A percentile compares a stretch with the other conserved stretches of the same genome.
Conservation (phyloP, 2,113 vertebrate species). For the Siniperca chuatsi region DNA sequence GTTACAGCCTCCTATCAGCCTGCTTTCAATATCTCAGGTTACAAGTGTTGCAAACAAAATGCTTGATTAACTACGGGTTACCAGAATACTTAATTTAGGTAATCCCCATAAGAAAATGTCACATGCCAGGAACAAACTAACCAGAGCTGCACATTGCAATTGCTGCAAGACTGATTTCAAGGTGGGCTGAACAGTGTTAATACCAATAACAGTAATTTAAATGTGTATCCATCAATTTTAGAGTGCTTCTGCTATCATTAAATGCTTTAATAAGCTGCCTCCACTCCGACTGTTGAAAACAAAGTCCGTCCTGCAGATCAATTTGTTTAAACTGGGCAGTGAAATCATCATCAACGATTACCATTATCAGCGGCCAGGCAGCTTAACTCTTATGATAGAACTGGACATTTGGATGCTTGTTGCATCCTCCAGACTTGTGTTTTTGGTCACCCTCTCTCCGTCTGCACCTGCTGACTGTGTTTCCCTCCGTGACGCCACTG, state of each 20-base stretch:
- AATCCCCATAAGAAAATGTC: slow-evolving; percentile 17
- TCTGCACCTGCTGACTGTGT: slow-evolving; percentile 70
- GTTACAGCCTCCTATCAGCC: slow-evolving; percentile 4
- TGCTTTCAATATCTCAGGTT: slow-evolving; percentile 39
- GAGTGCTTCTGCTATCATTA: slow-evolving; percentile 30
- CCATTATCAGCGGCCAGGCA: slow-evolving; percentile 17
- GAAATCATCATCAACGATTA: slow-evolving; percentile 13
- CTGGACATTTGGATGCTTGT: slow-evolving; percentile 36
- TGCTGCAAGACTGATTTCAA: slow-evolving; percentile 6
- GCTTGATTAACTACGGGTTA: neutral
- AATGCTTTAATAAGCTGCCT: slow-evolving; percentile 38
- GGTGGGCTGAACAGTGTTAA: slow-evolving; percentile 16
- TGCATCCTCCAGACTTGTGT: slow-evolving; percentile 20
- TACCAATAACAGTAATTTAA: slow-evolving; percentile 57
- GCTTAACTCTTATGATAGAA: slow-evolving; percentile 11
- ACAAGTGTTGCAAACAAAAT: slow-evolving; percentile 38
- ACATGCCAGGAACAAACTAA: neutral
- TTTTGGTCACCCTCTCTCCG: slow-evolving; percentile 29
- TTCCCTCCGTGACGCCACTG: slow-evolving; percentile 53
- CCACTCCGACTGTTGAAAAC: neutral
- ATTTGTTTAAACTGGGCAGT: slow-evolving; percentile 30
- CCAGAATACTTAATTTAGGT: neutral
- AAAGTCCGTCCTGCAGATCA: slow-evolving; percentile 28
- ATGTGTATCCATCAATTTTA: slow-evolving; percentile 31
- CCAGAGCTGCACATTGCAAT: neutral